A percentile compares a stretch with the other conserved stretches of the same genome.
Evolutionary conservation across 2,797 vertebrate genomes (phyloP).

Genomic region (Sebastes vulpes): DNA sequence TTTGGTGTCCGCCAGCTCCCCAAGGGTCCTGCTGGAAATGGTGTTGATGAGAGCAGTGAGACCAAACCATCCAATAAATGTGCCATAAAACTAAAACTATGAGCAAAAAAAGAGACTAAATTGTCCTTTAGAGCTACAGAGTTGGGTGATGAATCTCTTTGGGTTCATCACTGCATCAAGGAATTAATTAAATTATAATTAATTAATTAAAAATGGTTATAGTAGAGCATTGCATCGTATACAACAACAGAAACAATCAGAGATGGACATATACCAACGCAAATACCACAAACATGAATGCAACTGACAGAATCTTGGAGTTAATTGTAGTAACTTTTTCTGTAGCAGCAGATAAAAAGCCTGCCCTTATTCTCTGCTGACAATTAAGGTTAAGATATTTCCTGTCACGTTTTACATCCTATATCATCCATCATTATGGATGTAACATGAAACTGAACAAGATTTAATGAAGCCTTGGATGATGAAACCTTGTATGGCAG

Average conservation of each 20-base stretch:
- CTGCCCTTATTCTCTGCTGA: background rate
- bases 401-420: background rate
- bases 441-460: background rate
- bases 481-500: constrained; percentile 2
- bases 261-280: background rate
- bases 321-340: background rate
- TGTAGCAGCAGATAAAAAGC: background rate
- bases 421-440: background rate
- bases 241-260: background rate
- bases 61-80: background rate
- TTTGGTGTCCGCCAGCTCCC: background rate
- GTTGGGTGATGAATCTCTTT: background rate
- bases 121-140: background rate
- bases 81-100: background rate
- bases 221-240: background rate
- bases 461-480: constrained; percentile 13
- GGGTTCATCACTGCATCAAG: background rate
- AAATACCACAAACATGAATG: background rate
- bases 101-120: background rate
- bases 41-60: background rate
- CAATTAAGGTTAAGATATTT: background rate
- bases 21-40: background rate
- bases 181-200: background rate
- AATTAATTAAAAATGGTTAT: too few species aligned
- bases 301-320: background rate